Evolutionary conservation across 1,140 invertebrate genomes (phyloP).

Genomic region (Conus betulinus): DNA sequence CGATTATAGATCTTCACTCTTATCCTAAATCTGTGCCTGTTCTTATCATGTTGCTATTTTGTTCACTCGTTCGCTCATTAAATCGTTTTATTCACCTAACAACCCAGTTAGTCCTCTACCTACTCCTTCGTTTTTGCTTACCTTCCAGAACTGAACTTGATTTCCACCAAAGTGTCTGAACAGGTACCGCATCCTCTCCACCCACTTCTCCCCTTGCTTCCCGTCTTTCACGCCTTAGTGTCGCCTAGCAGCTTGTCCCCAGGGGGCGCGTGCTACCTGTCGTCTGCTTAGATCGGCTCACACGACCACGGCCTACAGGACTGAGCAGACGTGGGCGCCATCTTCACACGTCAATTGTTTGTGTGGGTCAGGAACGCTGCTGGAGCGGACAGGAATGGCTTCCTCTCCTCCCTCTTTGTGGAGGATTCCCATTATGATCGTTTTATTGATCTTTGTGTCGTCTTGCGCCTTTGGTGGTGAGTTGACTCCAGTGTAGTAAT

Average conservation of each 20-base stretch:
- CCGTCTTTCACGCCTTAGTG: too few relatives aligned
- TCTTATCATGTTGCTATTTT: too few relatives aligned
- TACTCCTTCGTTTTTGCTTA: too few relatives aligned
- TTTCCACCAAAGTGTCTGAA: too few relatives aligned
- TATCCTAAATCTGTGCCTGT: too few relatives aligned
- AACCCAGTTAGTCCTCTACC: too few relatives aligned
- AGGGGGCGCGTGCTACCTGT: background rate
- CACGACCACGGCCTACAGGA: background rate
- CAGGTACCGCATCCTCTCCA: too few relatives aligned
- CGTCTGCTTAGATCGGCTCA: background rate
- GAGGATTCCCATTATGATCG: background rate
- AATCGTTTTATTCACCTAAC: too few relatives aligned
- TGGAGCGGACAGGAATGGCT: background rate
- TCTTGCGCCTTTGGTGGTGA: background rate
- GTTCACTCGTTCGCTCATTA: too few relatives aligned
- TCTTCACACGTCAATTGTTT: background rate
- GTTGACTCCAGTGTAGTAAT: background rate
- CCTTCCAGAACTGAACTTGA: too few relatives aligned
- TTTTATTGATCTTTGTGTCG: background rate
- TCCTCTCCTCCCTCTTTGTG: background rate
- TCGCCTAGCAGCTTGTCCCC: background rate
- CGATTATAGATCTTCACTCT: too few relatives aligned
- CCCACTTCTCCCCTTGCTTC: too few relatives aligned
- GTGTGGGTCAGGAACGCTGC: background rate
- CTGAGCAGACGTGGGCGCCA: background rate